Base-by-base conservation (phyloP, 2,888 invertebrate genomes). In the Trachelus stipa region DNA sequence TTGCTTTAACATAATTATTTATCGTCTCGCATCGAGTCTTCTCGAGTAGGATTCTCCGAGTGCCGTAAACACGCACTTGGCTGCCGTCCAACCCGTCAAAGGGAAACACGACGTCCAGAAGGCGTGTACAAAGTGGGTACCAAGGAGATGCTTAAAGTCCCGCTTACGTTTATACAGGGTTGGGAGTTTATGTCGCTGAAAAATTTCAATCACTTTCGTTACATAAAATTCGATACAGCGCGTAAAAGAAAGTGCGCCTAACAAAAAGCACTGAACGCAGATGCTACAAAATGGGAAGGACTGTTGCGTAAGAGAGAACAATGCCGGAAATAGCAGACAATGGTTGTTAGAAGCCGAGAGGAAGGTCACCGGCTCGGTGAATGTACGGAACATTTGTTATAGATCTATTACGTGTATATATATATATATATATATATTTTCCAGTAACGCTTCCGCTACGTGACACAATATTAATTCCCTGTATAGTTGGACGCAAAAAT, bases 1-100 rank as follows among this genome's bases (percentile, higher is more conserved):
- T 56, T 56, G 56, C 56, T 9, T 56, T 56, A 56, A 23, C 56
- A 23, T 56, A 56, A 56, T 56, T 56, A 56, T 56, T 56, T n/a
- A 35, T 33, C 35, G 69, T 73, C 74, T 76, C 76, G 34, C 74
- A 74, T 68, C 77, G 73, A 69, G 56, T 56, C 56, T 68, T 76
- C 78, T 76, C 76, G 33, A 40, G 33, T 73, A 31, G 23, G 71
- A 69, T 34, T 73, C 82, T 81, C 81, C 81, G 85, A 56, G 87
- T 88, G 88, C 87, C 87, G 88, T 88, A 88, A 88, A 88, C 88
- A 88, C 83, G 86, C 84, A 83, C 82, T 84, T 88, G 88, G 88
- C 87, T 74, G 1, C 0, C 34, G 68, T 83, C 88, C 56, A 56
- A 23, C 23, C 56, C 56, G 23, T 56, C 56, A 56, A 56, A 56